Evolutionary conservation across 2,113 vertebrate genomes (phyloP), one percentile per base, ranked within the genome.

Genomic region (Nipponia nippon): DNA sequence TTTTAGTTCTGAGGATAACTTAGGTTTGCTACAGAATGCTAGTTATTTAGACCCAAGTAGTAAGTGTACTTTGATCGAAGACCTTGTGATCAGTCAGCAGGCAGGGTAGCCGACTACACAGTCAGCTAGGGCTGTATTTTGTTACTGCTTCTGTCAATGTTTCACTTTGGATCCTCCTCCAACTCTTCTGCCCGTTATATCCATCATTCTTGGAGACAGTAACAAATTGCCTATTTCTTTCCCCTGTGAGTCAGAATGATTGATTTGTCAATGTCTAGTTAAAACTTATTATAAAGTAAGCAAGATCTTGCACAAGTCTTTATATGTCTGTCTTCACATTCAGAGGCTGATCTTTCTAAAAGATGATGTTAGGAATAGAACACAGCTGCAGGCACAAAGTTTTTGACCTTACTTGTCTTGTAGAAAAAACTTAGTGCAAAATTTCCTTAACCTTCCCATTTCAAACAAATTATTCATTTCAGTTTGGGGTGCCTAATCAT

Each of bases 251-350:
- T 25, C 29, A 13, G 38, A 89, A 93, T 92, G 88, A 93, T 67
- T 87, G 81, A 89, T 97, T 92, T 78, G n/a, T 83, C 80, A 83
- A 83, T 79, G 69, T 92, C 96, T 90, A 78, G 59, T 92, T 97
- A 90, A 89, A 94, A 88, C 56, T 50, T 61, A 78, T 38, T 72
- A 52, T 13, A 73, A 63, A 73, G 70, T 67, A 81, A 82, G 70
- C 44, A 56, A 82, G 49, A 87, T 62, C 87, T 83, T 73, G n/a
- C 38, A 86, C 27, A 71, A 70, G 58, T 42, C 50, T 90, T 90
- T 62, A 56, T 42, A 85, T 13, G 15, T 70, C 71, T 82, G 15
- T 70, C 71, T 82, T 84, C 58, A 82, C 85, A 85, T 77, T 81
- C 72, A 81, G 59, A 59, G n/a, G 36, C 21, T 90, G 88, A 80